phyloP scores from a whole-genome alignment of 1,140 invertebrate species.

The Philopotamus ludificatus region DNA sequence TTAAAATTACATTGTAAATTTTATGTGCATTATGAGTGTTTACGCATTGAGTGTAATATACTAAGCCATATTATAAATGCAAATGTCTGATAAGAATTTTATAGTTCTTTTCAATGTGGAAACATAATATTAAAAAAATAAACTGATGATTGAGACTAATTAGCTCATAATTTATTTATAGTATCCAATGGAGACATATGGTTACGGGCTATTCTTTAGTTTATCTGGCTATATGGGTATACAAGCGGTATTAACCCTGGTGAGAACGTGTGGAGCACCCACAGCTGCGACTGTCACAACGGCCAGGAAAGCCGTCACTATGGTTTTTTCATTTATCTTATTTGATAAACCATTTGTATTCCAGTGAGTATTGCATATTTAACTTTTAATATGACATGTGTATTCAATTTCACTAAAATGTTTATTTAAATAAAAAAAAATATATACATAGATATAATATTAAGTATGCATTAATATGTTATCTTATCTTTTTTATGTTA shows the following conservation, averaged over 20 bases:
- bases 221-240: constrained; percentile 88
- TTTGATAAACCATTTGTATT: constrained; percentile 94
- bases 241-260: constrained; percentile 86
- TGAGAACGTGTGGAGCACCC: constrained; percentile 84
- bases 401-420: constrained; percentile 2
- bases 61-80: too few relatives aligned
- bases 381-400: background rate
- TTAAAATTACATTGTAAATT: too few relatives aligned
- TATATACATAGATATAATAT: constrained; percentile 21
- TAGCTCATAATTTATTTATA: constrained; percentile 48
- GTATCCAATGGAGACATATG: constrained; percentile 76
- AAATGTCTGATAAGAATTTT: background rate
- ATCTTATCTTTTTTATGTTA: constrained; percentile 45
- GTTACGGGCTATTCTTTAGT: constrained; percentile 84
- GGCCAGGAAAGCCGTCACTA: constrained; percentile 87
- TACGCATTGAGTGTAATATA: too few relatives aligned
- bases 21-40: too few relatives aligned
- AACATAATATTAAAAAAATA: background rate
- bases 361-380: constrained; percentile 67
- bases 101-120: background rate
- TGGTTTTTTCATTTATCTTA: constrained; percentile 88
- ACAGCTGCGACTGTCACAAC: constrained; percentile 88
- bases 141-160: background rate
- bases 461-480: background rate
- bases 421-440: too few relatives aligned